These are phyloP conservation scores for Sebastes itinus DNA, from an alignment of 2,797 vertebrate species.

Conservation along the genomic window DNA sequence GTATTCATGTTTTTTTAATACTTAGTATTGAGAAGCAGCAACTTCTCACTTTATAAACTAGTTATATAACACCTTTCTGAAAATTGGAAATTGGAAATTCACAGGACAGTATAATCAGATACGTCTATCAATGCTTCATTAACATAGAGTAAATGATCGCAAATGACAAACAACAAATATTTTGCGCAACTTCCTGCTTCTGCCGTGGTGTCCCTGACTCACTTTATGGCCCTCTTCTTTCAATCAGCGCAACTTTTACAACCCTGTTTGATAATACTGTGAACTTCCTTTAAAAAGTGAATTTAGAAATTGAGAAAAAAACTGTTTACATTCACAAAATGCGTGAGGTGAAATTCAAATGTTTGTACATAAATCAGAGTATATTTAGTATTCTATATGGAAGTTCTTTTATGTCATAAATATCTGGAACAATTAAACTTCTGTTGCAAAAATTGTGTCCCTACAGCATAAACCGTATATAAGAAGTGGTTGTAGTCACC, in stretches of 20 bases:
- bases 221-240: neutral
- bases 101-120: neutral
- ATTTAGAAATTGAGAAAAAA: neutral
- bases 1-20: neutral
- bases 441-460: neutral
- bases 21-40: neutral
- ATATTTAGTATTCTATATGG: neutral
- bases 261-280: neutral
- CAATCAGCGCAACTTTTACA: neutral
- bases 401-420: neutral
- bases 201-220: neutral
- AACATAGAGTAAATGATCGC: neutral
- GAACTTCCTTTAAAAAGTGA: neutral
- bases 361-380: neutral
- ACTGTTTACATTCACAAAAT: neutral
- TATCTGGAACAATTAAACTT: neutral
- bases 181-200: neutral
- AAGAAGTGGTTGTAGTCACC: too few species aligned
- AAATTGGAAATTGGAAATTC: neutral
- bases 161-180: neutral
- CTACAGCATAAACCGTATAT: neutral
- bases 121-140: neutral
- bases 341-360: neutral
- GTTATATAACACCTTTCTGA: neutral
- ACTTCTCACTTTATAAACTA: neutral